phyloP scores from a whole-genome alignment of 2,888 invertebrate genomes.

The Ischnus inquisitorius region DNA sequence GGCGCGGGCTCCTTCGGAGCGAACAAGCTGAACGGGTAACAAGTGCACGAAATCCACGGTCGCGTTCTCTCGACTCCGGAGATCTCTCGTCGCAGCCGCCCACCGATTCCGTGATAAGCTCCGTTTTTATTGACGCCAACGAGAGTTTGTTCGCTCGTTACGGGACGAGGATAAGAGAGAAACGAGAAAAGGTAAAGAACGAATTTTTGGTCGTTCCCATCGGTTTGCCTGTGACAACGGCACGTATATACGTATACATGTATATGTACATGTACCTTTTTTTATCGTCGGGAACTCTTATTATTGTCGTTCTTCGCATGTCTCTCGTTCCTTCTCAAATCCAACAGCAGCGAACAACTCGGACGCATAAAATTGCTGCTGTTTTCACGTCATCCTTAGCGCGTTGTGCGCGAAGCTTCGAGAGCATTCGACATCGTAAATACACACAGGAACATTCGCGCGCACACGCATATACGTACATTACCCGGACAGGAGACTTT shows the following conservation, averaged over 20 bases:
- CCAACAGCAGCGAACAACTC: neutral
- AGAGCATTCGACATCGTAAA: neutral
- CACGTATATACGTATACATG: neutral
- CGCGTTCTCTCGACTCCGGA: slow-evolving; percentile 9
- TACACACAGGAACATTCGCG: neutral
- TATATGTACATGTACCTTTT: neutral
- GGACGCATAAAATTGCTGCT: slow-evolving; percentile 5
- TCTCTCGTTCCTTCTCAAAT: neutral
- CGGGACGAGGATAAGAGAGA: neutral
- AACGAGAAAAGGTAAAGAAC: neutral
- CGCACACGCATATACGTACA: neutral
- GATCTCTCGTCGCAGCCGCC: slow-evolving; percentile 34
- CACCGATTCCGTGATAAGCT: slow-evolving; percentile 60
- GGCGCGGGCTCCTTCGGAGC: neutral
- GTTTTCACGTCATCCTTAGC: slow-evolving; percentile 54
- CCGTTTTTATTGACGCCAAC: slow-evolving; percentile 37
- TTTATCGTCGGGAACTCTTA: neutral
- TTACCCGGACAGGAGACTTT: slow-evolving; percentile 27
- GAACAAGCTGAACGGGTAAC: neutral
- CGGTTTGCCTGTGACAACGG: slow-evolving; percentile 11
- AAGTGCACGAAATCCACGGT: slow-evolving; percentile 21
- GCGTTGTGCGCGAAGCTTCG: neutral
- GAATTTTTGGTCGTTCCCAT: slow-evolving; percentile 11
- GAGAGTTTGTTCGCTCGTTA: neutral
- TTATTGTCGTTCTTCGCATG: slow-evolving; percentile 4